Percentiles rank a stretch among this genome's conserved stretches.
Conservation (phyloP, 1,140 invertebrate genomes). For the Belonocnema kinseyi region DNA sequence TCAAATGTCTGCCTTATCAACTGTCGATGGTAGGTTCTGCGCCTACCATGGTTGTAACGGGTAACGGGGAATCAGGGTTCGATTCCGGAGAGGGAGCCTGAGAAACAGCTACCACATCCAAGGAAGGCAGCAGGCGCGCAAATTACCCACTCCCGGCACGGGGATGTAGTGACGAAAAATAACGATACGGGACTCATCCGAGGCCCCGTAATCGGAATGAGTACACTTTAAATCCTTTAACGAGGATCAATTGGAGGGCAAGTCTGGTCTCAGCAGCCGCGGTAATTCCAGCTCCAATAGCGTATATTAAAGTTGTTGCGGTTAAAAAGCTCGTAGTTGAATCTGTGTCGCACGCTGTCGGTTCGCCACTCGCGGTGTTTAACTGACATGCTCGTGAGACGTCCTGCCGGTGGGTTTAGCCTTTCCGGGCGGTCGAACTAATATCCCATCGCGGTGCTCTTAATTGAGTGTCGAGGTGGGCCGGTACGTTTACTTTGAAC, state of each 20-base stretch:
- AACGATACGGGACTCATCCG: constrained; percentile 80
- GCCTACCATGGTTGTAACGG: constrained; percentile 86
- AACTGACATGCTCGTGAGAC: too few species aligned
- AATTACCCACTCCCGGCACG: constrained; percentile 90
- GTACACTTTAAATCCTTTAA: constrained; percentile 93
- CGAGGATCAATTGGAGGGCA: constrained; percentile 79
- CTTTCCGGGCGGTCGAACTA: too few species aligned
- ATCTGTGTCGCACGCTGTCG: too few species aligned
- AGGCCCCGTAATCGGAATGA: constrained; percentile 90
- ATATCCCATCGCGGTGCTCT: constrained; percentile 62
- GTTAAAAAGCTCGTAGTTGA: too few species aligned
- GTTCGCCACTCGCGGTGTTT: too few species aligned
- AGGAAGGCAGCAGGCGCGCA: constrained; percentile 93
- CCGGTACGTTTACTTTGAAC: constrained; percentile 85
- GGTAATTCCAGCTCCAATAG: too few species aligned
- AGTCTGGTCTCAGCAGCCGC: too few species aligned
- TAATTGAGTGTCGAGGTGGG: constrained; percentile 79
- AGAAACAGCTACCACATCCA: constrained; percentile 95
- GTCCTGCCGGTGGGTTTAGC: too few species aligned
- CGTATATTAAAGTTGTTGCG: too few species aligned
- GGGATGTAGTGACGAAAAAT: constrained; percentile 92
- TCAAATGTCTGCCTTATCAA: constrained; percentile 92
- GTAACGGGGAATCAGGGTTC: constrained; percentile 86
- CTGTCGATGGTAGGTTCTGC: constrained; percentile 81
- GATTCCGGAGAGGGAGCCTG: constrained; percentile 86